Base-by-base conservation (phyloP, 2,797 vertebrate genomes). In the Myripristis murdjan region DNA sequence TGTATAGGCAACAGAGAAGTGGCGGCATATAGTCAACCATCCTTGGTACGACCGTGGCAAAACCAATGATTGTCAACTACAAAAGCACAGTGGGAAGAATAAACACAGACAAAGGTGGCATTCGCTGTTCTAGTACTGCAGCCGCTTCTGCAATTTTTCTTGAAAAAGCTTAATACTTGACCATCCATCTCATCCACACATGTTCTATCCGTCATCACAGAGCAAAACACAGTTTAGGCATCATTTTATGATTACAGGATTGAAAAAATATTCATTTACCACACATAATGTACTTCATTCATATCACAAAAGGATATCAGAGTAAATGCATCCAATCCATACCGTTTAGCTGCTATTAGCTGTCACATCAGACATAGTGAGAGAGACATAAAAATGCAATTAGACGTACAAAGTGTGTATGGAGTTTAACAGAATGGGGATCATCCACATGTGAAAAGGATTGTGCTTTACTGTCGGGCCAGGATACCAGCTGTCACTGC, bases 41-140 rank as follows among this genome's bases (percentile, higher is more conserved):
- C 47, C 46, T 53, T 26, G 26, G 18, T 51, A 55, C 1, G 3
- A 73, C 41, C 49, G 51, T 52, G 58, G 35, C 20, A 70, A 72
- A 92, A 90, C n/a, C 74, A 75, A 75, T 92, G 96, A 97, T 95
- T 97, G 95, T 96, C 95, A 71, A 73, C 69, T 70, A 88, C 62
- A 93, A 88, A 89, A 75, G 7, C 26, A 87, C 77, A 73, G 84
- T 87, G 78, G 89, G 90, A 95, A 94, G 92, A 95, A 95, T 95
- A 93, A 94, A 94, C 90, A 92, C 89, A 93, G 85, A 91, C 23
- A 92, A 85, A 90, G 54, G 62, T 89, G 86, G 90, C 85, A 86
- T 87, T 85, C 56, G 57, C 12, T 28, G 15, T 14, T 53, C 5
- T 44, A 12, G 66, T 11, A 39, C 44, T 68, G 8, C 83, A 88